These are phyloP conservation scores for Sesia apiformis DNA, from an alignment of 2,888 invertebrate species.

Conservation along the genomic window DNA sequence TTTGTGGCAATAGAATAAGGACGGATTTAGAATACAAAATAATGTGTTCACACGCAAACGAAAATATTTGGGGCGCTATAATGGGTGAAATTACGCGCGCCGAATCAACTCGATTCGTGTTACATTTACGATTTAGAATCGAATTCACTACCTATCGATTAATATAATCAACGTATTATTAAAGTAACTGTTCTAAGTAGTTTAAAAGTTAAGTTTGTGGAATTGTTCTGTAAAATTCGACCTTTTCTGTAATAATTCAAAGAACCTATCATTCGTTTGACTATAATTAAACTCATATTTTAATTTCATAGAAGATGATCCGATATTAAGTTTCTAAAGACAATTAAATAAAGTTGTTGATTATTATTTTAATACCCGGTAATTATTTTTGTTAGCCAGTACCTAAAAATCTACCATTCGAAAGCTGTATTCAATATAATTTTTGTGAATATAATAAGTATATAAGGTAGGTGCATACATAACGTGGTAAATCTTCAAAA, in stretches of 20 bases:
- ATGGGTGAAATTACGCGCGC: slow-evolving; percentile 56
- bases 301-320: slow-evolving; percentile 28
- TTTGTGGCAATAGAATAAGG: slow-evolving; percentile 28
- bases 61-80: slow-evolving; percentile 47
- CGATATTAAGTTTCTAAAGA: slow-evolving; percentile 6
- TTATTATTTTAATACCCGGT: slow-evolving; percentile 6
- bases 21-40: slow-evolving; percentile 24
- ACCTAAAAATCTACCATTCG: too few relatives aligned
- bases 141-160: slow-evolving; percentile 48
- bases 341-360: not conserved
- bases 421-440: too few relatives aligned
- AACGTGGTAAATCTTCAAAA: too few relatives aligned
- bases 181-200: slow-evolving; percentile 51
- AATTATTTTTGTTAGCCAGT: slow-evolving; percentile 20
- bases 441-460: too few relatives aligned
- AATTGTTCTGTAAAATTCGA: slow-evolving; percentile 48
- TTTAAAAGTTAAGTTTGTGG: slow-evolving; percentile 41
- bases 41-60: slow-evolving; percentile 39
- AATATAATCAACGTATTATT: slow-evolving; percentile 52
- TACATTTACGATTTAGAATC: slow-evolving; percentile 42
- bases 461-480: too few relatives aligned
- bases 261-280: slow-evolving; percentile 49
- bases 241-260: slow-evolving; percentile 38
- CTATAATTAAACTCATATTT: slow-evolving; percentile 55
- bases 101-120: slow-evolving; percentile 52